These are phyloP conservation scores for Mustelus asterias DNA, from an alignment of 2,113 vertebrate species.

Conservation along the genomic window DNA sequence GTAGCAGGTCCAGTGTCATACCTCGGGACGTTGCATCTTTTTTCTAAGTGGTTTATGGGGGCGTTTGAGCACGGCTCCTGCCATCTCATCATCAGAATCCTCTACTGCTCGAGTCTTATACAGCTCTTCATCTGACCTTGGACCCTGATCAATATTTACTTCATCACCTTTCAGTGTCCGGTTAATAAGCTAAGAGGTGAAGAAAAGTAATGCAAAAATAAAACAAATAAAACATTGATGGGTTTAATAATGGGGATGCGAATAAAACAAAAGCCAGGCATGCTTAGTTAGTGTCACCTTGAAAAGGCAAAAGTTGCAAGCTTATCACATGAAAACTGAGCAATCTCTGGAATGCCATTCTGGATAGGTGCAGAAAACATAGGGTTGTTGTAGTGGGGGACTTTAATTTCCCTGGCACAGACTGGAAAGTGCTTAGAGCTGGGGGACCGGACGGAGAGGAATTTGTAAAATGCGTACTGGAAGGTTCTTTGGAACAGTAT, in stretches of 20 bases:
- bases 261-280: not conserved
- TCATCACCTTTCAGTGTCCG: constrained; percentile 31
- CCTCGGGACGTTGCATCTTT: not conserved
- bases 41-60: constrained; percentile 24
- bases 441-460: too few species aligned
- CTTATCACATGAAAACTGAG: not conserved
- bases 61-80: not conserved
- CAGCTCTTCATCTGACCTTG: constrained; percentile 20
- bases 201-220: constrained; percentile 9
- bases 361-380: too few species aligned
- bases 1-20: not conserved
- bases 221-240: not conserved
- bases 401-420: too few species aligned
- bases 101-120: constrained; percentile 32
- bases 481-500: too few species aligned
- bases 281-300: not conserved
- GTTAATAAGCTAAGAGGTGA: not conserved
- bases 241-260: not conserved
- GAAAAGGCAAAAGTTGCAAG: not conserved
- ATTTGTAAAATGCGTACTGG: too few species aligned
- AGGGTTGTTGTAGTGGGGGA: too few species aligned
- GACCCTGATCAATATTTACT: constrained; percentile 35
- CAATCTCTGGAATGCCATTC: not conserved
- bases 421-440: too few species aligned
- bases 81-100: not conserved